Evolutionary conservation across 2,113 vertebrate genomes (phyloP).

Genomic region (Lepus americanus): DNA sequence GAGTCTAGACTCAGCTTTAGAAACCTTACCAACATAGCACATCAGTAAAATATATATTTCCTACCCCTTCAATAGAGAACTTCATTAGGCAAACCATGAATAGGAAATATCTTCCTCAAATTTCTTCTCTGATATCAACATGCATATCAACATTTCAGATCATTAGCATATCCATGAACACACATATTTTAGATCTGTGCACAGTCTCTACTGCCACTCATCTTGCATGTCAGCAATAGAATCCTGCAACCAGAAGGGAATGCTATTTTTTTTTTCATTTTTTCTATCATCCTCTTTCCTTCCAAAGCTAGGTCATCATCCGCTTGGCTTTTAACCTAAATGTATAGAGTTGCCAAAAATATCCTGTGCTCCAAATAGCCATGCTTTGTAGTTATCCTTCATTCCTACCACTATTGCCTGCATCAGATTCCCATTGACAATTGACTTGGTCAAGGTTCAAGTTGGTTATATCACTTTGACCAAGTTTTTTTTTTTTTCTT

Average conservation of each 20-base stretch:
- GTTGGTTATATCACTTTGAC: not conserved
- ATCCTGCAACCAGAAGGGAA: not conserved
- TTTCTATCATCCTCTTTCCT: not conserved
- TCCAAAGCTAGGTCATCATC: not conserved
- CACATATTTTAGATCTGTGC: not conserved
- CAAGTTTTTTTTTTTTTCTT: not conserved
- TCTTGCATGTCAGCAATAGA: not conserved
- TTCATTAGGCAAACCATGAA: not conserved
- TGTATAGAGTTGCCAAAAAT: not conserved
- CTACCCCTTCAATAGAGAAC: not conserved
- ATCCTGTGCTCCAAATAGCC: not conserved
- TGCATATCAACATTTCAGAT: constrained; percentile 2
- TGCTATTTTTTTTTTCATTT: not conserved
- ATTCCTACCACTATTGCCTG: not conserved
- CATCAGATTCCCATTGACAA: not conserved
- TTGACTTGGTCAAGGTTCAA: not conserved
- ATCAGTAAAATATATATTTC: not conserved
- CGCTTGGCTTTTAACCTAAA: constrained; percentile 23
- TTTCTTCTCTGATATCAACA: not conserved
- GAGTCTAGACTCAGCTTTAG: not conserved
- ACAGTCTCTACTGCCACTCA: not conserved
- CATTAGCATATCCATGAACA: not conserved
- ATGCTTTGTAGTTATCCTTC: not conserved
- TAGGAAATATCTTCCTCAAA: not conserved
- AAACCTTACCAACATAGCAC: not conserved